Percentiles rank a stretch among this genome's conserved stretches.
These are phyloP conservation scores for Melanotus villosus DNA, from an alignment of 2,888 invertebrate species.

Conservation along the genomic window DNA sequence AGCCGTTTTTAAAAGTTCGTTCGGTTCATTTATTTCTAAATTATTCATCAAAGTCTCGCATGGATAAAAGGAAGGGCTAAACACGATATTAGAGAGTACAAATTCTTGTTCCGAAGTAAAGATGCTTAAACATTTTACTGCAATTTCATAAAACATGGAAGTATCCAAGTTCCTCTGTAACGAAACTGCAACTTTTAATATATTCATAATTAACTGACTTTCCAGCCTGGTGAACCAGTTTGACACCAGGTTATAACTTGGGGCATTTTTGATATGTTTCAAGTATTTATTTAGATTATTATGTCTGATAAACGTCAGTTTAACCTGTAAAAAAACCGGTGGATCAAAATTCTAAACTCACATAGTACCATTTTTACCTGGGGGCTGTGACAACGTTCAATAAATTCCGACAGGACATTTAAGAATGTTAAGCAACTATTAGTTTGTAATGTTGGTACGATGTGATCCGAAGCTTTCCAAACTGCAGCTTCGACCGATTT, in stretches of 20 bases:
- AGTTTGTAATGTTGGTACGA: constrained; percentile 68
- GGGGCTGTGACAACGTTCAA: constrained; percentile 48
- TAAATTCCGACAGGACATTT: constrained; percentile 59
- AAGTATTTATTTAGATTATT: constrained; percentile 68
- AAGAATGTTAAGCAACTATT: constrained; percentile 69
- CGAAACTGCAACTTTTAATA: constrained; percentile 67
- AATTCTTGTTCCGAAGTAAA: constrained; percentile 74
- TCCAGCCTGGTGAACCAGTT: constrained; percentile 79
- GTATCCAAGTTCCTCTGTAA: constrained; percentile 67
- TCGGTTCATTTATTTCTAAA: constrained; percentile 70
- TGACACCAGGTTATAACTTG: constrained; percentile 67
- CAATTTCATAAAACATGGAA: constrained; percentile 71
- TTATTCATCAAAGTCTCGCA: constrained; percentile 72
- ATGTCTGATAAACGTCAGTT: constrained; percentile 65
- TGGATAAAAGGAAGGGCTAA: constrained; percentile 74
- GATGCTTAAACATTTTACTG: constrained; percentile 75
- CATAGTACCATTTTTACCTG: constrained; percentile 51
- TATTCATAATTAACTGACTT: constrained; percentile 71
- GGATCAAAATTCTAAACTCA: background rate
- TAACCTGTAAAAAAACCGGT: constrained; percentile 59
- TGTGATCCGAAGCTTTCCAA: constrained; percentile 67
- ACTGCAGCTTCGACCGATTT: constrained; percentile 68
- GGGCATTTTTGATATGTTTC: constrained; percentile 61
- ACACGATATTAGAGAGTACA: constrained; percentile 74
- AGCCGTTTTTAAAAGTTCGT: constrained; percentile 67